Base-by-base conservation (phyloP, 1,140 invertebrate species). In the Diachasma alloeum region DNA sequence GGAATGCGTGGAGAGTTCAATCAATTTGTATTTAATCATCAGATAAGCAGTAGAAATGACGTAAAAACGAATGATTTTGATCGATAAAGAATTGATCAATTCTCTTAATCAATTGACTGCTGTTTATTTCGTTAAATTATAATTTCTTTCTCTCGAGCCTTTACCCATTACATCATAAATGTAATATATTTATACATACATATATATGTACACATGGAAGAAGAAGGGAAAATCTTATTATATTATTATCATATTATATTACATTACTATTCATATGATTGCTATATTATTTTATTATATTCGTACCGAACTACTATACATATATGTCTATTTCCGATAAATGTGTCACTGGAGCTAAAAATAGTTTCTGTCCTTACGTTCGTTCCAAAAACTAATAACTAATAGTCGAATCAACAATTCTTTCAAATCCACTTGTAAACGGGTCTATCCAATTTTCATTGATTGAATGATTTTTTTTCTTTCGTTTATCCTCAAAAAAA, bases 211-310 rank as follows among this genome's bases (percentile, higher is more conserved):
- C 72, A 67, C 26, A 74, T 39, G 73, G 59, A 53, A 71, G 67
- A 53, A 59, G 22, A 73, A 71, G 69, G 39, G 24, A 46, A 71
- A 31, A 31, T 6, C 31, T 31, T 17, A 48, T 77, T 78, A 75
- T 13, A 26, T 68, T 56, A 69, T 46, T 53, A 53, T 53, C 48
- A 53, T 53, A 53, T 53, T 53, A 53, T 53, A 53, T 53, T 53
- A 53, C 77, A 74, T 79, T 79, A 77, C 22, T 78, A 39, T 74
- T 69, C 76, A 42, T 81, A 77, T 78, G 48, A 78, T 44, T 82
- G 80, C 72, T 81, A 85, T 80, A 81, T 84, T 83, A 84, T 85
- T 83, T 84, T 82, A 82, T 74, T 83, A 82, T 83, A 82, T 78
- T 84, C 70, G 39, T 78, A 76, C 78, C 48, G 53, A 76, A 72